Evolutionary conservation across 2,113 vertebrate species (phyloP), one percentile per base, ranked within the genome.

Genomic region (Conger conger): DNA sequence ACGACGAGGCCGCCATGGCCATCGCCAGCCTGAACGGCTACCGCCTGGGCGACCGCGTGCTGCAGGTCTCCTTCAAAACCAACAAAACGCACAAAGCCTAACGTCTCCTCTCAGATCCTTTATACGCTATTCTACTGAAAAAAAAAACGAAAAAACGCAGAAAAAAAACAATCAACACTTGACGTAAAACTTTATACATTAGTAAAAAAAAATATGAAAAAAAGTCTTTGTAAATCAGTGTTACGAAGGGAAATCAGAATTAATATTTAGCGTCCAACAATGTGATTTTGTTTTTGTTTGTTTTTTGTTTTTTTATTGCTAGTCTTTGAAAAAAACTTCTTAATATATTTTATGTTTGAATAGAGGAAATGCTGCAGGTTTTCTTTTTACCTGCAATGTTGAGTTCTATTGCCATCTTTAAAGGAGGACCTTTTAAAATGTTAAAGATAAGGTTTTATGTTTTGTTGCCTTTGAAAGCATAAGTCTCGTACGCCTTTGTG

Each of bases 11-110:
- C 1, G 98, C 98, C 82, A 98, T 99, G 96, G 98, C 98, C 85
- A 99, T 99, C 89, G 98, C 98, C 91, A 99, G 98, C 94, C 95
- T 99, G 92, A 99, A 99, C 81, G 98, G 98, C 94, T 99, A 99
- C 85, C 97, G 98, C 89, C 97, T 99, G 17, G 98, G 98, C 86
- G 98, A 99, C 95, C 94, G 98, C 95, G 98, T 99, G 40, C 91
- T 99, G 94, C 98, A 99, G 95, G 98, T 99, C 89, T 99, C 98
- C 36, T 99, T 99, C 94, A 99, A 99, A 96, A 99, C 98, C 92
- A 99, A 98, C 95, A 99, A 99, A 97, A 97, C 97, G 90, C 98
- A 99, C 96, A 99, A 99, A 96, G 97, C 97, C 95, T 99, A 97
- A 97, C 4, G 23, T 87, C 88, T 94, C 94, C 90, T 94, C 93